Percentiles rank a stretch among this genome's conserved stretches.
phyloP scores from a whole-genome alignment of 2,113 vertebrate species.

The Cygnus buccinator region DNA sequence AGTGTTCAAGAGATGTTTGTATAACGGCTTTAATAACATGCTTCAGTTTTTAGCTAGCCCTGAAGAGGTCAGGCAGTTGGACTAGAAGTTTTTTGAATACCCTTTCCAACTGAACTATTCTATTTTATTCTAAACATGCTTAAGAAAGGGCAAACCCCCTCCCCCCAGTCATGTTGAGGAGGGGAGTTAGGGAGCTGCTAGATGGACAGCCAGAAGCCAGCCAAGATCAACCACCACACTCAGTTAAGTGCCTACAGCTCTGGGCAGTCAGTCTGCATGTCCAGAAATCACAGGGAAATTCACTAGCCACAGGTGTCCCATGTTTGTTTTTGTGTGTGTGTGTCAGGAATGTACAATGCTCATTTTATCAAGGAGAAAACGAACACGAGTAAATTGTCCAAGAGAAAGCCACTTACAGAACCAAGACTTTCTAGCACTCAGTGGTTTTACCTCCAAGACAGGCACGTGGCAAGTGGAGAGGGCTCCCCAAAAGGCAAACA shows the following conservation, averaged over 20 bases:
- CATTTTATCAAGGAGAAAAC: background rate
- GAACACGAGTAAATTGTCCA: background rate
- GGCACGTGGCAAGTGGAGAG: background rate
- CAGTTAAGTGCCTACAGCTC: rapidly evolving
- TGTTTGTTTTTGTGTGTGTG: background rate
- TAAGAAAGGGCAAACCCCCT: no score
- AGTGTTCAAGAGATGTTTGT: no score
- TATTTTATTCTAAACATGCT: no score
- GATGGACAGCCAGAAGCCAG: background rate
- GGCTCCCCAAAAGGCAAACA: background rate
- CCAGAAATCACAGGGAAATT: background rate
- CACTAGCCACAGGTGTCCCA: background rate
- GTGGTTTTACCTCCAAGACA: background rate
- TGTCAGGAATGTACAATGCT: background rate
- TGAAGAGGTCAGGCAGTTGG: no score
- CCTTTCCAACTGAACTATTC: no score
- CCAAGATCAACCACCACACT: background rate
- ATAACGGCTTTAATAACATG: no score
- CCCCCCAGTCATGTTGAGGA: no score
- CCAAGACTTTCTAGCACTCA: background rate
- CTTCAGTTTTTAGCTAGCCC: no score
- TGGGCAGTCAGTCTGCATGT: background rate
- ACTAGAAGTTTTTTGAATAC: no score
- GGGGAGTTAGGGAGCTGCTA: background rate
- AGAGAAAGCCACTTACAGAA: background rate